A percentile compares a stretch with the other conserved stretches of the same genome.
Conservation (phyloP, 1,140 invertebrate species). For the Heterodera carotae region DNA sequence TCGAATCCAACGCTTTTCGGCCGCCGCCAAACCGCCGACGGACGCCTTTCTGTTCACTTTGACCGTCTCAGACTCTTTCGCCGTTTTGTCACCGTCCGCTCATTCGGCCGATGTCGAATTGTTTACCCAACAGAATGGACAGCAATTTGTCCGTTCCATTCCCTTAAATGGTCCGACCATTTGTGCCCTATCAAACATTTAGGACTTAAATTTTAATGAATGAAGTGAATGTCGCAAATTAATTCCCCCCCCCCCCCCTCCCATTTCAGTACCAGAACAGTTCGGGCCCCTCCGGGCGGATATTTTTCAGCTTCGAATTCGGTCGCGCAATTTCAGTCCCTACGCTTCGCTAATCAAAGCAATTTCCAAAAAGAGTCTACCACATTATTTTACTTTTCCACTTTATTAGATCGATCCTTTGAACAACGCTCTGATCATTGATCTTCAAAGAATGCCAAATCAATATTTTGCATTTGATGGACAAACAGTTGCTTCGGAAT, state of each 20-base stretch:
- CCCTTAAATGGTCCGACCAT: conserved; percentile 14
- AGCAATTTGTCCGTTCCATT: conserved; percentile 15
- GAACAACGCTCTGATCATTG: conserved; percentile 19
- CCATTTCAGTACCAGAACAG: conserved; percentile 14
- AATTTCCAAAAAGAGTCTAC: neutral
- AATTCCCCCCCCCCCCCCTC: neutral
- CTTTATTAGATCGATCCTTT: conserved; percentile 4
- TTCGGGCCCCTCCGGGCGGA: conserved; percentile 22
- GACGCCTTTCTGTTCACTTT: conserved; percentile 23
- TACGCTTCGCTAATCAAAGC: conserved; percentile 10
- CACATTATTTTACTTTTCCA: neutral
- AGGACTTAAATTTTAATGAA: no score
- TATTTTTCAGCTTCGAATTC: conserved; percentile 7
- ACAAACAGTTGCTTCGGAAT: conserved; percentile 9
- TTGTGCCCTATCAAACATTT: neutral
- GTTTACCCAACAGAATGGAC: conserved; percentile 10
- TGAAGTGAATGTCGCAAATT: no score
- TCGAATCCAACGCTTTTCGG: conserved; percentile 7
- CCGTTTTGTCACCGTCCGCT: no score
- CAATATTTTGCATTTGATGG: conserved; percentile 28
- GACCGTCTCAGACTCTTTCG: neutral
- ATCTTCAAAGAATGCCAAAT: neutral
- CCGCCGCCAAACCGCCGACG: no score
- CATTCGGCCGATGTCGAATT: conserved; percentile 10
- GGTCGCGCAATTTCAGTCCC: conserved; percentile 13